Percentiles rank a stretch among this genome's conserved stretches.
phyloP scores from a whole-genome alignment of 2,888 invertebrate species.

The Hymenopus coronatus region DNA sequence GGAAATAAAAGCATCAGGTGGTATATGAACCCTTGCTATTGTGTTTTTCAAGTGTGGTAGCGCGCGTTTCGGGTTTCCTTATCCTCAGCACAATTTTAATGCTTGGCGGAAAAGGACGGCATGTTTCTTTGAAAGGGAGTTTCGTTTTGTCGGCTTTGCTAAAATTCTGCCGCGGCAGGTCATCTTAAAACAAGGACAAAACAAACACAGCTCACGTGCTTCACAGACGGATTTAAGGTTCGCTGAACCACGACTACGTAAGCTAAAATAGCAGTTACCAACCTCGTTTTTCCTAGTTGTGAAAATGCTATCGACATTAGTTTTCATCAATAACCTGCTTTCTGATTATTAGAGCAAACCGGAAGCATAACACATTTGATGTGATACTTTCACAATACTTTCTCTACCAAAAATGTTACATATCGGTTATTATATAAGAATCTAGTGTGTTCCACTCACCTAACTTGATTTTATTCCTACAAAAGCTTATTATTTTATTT shows the following conservation, averaged over 20 bases:
- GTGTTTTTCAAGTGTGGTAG: background rate
- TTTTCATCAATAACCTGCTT: too few relatives aligned
- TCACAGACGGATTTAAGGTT: background rate
- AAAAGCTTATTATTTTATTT: too few relatives aligned
- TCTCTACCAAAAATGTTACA: too few relatives aligned
- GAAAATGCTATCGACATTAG: background rate
- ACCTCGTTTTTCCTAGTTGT: background rate
- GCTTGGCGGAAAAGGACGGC: background rate
- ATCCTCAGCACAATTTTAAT: background rate
- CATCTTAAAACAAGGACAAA: background rate
- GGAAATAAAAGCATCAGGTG: background rate
- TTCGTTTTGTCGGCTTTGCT: background rate
- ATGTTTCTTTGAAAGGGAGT: background rate
- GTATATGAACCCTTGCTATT: background rate
- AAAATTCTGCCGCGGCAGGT: background rate
- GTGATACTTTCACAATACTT: too few relatives aligned
- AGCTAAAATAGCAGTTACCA: background rate
- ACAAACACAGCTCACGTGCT: background rate
- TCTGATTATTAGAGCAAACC: too few relatives aligned
- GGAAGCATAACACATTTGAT: too few relatives aligned
- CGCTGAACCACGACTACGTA: background rate
- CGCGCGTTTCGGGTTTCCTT: background rate
- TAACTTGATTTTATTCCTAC: too few relatives aligned
- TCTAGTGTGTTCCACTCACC: too few relatives aligned
- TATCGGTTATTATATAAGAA: too few relatives aligned